These are phyloP conservation scores for Andrena camellia DNA, from an alignment of 2,888 invertebrate species.

Conservation along the genomic window DNA sequence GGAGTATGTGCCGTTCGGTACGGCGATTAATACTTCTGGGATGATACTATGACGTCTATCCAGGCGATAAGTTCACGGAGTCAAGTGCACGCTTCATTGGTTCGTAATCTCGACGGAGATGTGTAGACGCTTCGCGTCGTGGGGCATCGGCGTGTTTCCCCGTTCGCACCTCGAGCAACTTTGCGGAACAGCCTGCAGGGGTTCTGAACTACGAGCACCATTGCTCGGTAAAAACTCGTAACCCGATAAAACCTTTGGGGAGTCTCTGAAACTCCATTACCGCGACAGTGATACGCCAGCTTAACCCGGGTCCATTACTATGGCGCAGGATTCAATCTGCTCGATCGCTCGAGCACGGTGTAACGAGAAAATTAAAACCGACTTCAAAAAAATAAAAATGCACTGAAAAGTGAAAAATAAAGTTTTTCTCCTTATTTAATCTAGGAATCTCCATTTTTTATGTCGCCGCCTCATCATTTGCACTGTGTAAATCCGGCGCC, in stretches of 20 bases:
- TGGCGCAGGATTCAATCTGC: background rate
- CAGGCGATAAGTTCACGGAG: constrained; percentile 55
- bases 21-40: background rate
- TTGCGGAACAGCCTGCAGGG: constrained; percentile 4
- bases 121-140: background rate
- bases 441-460: no score
- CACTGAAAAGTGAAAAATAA: no score
- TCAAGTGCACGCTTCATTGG: constrained; percentile 62
- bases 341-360: background rate
- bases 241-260: background rate
- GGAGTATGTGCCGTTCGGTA: background rate
- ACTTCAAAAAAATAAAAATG: no score
- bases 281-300: background rate
- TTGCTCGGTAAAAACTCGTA: background rate
- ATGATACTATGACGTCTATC: constrained; percentile 39
- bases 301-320: background rate
- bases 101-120: constrained; percentile 36
- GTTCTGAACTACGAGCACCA: background rate
- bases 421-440: no score
- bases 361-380: no score
- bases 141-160: constrained; percentile 23
- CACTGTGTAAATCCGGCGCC: no score
- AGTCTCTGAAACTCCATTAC: constrained; percentile 21
- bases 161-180: constrained; percentile 15
- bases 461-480: no score